phyloP scores from a whole-genome alignment of 2,888 invertebrate genomes.

The Sthenelais limicola region DNA sequence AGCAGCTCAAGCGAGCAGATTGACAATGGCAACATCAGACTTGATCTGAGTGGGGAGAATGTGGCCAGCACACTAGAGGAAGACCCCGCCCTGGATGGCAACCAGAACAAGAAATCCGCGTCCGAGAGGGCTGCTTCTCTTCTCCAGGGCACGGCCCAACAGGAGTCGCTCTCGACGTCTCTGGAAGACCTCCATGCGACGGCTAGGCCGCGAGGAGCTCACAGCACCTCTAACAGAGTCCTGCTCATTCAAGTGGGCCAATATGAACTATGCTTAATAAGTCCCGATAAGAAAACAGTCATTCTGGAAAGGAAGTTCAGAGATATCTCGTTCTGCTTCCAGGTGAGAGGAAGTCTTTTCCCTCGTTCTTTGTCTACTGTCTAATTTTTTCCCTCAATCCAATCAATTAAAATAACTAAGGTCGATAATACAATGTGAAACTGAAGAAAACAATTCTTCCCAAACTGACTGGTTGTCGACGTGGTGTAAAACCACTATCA shows the following conservation, averaged over 20 bases:
- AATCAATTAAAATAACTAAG: no score
- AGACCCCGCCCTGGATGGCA: not conserved
- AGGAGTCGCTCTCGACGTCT: not conserved
- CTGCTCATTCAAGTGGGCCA: slow-evolving; percentile 94
- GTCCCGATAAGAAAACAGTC: slow-evolving; percentile 92
- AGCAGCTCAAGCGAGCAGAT: not conserved
- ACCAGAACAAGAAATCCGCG: slow-evolving; percentile 15
- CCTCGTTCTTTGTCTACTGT: no score
- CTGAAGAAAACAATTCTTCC: no score
- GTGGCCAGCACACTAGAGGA: not conserved
- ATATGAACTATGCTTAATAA: slow-evolving; percentile 89
- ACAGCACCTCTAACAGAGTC: slow-evolving; percentile 73
- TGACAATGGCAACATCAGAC: not conserved
- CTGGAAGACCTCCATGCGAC: not conserved
- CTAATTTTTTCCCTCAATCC: no score
- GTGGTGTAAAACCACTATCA: no score
- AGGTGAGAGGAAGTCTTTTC: no score
- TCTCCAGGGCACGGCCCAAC: not conserved
- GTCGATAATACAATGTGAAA: no score
- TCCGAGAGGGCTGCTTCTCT: not conserved
- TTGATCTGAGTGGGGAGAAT: not conserved
- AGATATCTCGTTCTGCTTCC: slow-evolving; percentile 90
- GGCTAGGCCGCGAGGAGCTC: not conserved
- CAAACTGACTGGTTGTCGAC: no score
- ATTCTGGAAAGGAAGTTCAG: slow-evolving; percentile 89